A percentile compares a stretch with the other conserved stretches of the same genome.
phyloP scores from a whole-genome alignment of 2,888 invertebrate genomes.

The Automeris io region DNA sequence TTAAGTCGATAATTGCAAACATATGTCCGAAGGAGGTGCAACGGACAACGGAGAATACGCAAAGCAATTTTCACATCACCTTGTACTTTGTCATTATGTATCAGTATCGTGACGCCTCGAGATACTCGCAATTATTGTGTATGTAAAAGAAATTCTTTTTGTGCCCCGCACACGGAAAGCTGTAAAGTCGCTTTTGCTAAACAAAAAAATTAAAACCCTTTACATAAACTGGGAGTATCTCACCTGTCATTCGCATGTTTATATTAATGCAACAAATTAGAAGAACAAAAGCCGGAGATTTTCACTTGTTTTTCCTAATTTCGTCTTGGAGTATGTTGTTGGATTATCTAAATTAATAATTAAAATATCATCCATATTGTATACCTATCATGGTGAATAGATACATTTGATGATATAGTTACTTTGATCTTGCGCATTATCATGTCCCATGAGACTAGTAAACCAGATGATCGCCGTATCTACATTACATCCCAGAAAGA shows the following conservation, averaged over 20 bases:
- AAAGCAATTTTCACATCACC: constrained; percentile 74
- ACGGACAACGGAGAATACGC: constrained; percentile 26
- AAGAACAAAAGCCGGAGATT: no score
- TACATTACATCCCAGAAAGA: no score
- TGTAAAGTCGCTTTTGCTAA: constrained; percentile 31
- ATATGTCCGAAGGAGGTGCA: constrained; percentile 16
- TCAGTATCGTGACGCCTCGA: constrained; percentile 75
- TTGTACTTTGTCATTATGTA: constrained; percentile 75
- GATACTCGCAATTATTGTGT: constrained; percentile 76
- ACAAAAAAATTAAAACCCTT: not conserved
- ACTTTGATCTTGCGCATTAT: no score
- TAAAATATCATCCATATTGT: no score
- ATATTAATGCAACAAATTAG: no score
- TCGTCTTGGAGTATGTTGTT: not conserved
- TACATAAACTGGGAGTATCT: not conserved
- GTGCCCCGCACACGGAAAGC: constrained; percentile 44
- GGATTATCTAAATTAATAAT: constrained; percentile 3
- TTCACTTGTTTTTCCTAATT: no score
- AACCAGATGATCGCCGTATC: no score
- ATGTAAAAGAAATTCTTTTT: constrained; percentile 74
- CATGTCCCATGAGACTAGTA: no score
- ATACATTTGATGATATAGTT: no score
- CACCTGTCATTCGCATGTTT: no score
- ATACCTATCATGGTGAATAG: no score
- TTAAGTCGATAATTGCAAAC: constrained; percentile 28